phyloP scores from a whole-genome alignment of 2,797 vertebrate species.

The Linurgus olivaceus region DNA sequence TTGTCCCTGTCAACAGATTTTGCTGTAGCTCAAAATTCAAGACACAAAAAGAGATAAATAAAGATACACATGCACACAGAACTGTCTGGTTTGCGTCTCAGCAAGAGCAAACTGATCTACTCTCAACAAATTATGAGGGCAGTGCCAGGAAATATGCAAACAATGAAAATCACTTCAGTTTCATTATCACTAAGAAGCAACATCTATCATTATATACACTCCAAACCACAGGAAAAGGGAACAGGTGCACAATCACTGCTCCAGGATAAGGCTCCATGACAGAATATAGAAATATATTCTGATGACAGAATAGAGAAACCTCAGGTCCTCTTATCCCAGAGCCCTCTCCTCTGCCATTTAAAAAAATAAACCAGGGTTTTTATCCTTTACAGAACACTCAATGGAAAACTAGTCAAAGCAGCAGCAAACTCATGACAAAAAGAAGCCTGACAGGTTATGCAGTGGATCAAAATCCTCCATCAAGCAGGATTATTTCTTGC shows the following conservation, averaged over 20 bases:
- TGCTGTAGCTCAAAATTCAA: neutral
- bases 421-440: neutral
- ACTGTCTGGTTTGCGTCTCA: neutral
- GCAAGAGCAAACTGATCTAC: neutral
- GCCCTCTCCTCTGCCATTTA: neutral
- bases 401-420: neutral
- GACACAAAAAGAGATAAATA: neutral
- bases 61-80: neutral
- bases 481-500: constrained; percentile 36
- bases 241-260: neutral
- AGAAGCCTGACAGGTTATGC: neutral
- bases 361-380: neutral
- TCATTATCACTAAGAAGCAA: neutral
- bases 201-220: neutral
- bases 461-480: neutral
- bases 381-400: neutral
- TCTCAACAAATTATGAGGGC: neutral
- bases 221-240: neutral
- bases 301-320: neutral
- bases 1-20: neutral
- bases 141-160: neutral
- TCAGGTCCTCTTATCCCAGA: neutral
- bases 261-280: neutral
- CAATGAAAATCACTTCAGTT: neutral
- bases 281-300: neutral